Percentiles rank a stretch among this genome's conserved stretches.
phyloP scores from a whole-genome alignment of 2,888 invertebrate species.

The Caenorhabditis becei region DNA sequence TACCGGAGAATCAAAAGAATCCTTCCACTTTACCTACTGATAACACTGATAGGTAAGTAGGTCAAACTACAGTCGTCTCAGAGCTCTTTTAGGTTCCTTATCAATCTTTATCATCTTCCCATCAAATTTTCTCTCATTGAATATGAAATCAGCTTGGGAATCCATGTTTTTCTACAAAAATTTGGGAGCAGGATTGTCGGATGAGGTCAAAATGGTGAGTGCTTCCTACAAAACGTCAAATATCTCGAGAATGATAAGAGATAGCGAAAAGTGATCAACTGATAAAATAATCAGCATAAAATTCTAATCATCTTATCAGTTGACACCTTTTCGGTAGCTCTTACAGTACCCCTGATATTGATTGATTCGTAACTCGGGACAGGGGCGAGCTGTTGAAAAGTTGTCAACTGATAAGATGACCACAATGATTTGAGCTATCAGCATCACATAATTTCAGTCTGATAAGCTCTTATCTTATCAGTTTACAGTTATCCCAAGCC shows the following conservation, averaged over 20 bases:
- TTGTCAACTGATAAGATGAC: conserved; percentile 2
- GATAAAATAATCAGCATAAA: neutral
- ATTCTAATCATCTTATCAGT: too few species aligned
- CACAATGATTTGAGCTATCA: neutral
- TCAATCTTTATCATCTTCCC: conserved; percentile 35
- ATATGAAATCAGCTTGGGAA: conserved; percentile 22
- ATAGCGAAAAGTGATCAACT: neutral
- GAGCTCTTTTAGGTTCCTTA: conserved; percentile 1
- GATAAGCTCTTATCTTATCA: conserved; percentile 13
- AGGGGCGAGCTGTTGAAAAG: too few species aligned
- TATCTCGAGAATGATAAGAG: neutral
- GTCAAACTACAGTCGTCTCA: too few species aligned
- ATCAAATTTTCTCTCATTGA: conserved; percentile 20
- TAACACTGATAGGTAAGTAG: conserved; percentile 19
- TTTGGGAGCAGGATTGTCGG: conserved; percentile 14
- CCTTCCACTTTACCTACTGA: conserved; percentile 47
- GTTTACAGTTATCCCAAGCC: conserved; percentile 23
- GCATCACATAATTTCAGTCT: too few species aligned
- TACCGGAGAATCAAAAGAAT: conserved; percentile 56
- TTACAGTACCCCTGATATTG: too few species aligned
- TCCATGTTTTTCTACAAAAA: conserved; percentile 26
- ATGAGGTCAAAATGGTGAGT: conserved; percentile 28
- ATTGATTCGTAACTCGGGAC: too few species aligned
- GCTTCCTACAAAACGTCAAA: neutral
- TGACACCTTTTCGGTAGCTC: too few species aligned